Base-by-base conservation (phyloP, 2,113 vertebrate species). In the human region DNA sequence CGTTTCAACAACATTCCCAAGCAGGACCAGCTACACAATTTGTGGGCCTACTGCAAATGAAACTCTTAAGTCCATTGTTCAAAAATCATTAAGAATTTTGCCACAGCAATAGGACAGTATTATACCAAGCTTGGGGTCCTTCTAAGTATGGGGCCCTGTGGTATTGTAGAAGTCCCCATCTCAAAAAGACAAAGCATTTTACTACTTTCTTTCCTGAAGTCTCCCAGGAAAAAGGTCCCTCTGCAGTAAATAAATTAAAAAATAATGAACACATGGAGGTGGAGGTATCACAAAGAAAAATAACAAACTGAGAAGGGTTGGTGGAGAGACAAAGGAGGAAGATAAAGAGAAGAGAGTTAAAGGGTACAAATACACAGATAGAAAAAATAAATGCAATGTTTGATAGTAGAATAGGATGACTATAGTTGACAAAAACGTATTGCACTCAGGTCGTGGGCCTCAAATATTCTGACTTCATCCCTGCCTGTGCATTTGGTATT, bases 1-100 rank as follows among this genome's bases (percentile, higher is more conserved):
- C 40, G 61, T 35, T 92, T 90, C 64, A 38, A 81, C 59, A 95
- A 82, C 14, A 80, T 79, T 50, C 52, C 32, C 25, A 52, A 66
- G 40, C 22, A 76, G 40, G 55, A 52, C 55, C 20, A 84, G n/a
- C 6, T 38, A 25, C 12, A 66, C 27, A 92, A 57, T 57, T 13
- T 20, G 18, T 35, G 17, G 55, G 25, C 14, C 38, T 14, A 2
- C 48, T 80, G 18, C 32, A 76, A 70, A 30, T 32, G 50, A 43
- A 82, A 94, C 50, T 30, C 35, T 5, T 5, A 30, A 11, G 16
- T 2, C 35, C 2, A 1, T 0, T 76, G 84, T 50, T 64, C 61
- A 52, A 79, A 79, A 43, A 4, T 20, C 17, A 81, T 52, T 25
- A 61, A 20, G 40, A 70, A 79, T 20, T 81, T 79, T 52, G 61